These are phyloP conservation scores for Actenoides lindsayi DNA, from an alignment of 2,113 vertebrate genomes.

Conservation along the genomic window DNA sequence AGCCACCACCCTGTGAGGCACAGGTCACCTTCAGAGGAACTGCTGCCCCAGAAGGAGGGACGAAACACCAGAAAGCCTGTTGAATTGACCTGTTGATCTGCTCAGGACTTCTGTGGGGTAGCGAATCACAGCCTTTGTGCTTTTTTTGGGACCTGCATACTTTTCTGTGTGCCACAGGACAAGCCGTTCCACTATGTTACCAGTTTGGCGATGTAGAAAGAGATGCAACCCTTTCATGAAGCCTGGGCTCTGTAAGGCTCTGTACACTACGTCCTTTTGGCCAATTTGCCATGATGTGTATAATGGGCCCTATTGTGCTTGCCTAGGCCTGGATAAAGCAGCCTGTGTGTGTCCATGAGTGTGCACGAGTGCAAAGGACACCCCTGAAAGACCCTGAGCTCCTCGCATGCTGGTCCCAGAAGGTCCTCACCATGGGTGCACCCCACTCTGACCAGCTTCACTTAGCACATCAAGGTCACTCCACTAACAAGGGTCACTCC, in stretches of 20 bases:
- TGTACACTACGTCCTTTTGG: background rate
- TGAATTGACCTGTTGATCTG: background rate
- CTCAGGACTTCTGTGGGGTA: background rate
- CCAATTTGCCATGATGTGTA: background rate
- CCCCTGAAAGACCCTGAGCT: background rate
- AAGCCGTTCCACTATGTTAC: background rate
- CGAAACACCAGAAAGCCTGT: background rate
- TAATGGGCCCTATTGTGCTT: slow-evolving; percentile 28
- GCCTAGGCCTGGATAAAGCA: background rate
- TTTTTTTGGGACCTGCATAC: background rate
- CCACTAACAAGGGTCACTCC: background rate
- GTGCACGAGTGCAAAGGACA: background rate
- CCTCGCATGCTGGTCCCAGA: background rate
- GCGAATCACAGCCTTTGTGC: slow-evolving; percentile 21
- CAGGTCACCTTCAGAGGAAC: background rate
- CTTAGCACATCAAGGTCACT: background rate
- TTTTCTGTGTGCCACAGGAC: background rate
- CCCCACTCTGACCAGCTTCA: background rate
- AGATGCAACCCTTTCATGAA: slow-evolving; percentile 41
- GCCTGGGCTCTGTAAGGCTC: background rate
- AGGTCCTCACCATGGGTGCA: background rate
- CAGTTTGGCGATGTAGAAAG: slow-evolving; percentile 20
- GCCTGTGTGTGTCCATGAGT: background rate
- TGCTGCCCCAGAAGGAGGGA: background rate
- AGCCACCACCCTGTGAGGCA: background rate